Percentiles rank a stretch among this genome's conserved stretches.
Conservation (phyloP, 2,113 vertebrate species). For the Sclerurus mexicanus region DNA sequence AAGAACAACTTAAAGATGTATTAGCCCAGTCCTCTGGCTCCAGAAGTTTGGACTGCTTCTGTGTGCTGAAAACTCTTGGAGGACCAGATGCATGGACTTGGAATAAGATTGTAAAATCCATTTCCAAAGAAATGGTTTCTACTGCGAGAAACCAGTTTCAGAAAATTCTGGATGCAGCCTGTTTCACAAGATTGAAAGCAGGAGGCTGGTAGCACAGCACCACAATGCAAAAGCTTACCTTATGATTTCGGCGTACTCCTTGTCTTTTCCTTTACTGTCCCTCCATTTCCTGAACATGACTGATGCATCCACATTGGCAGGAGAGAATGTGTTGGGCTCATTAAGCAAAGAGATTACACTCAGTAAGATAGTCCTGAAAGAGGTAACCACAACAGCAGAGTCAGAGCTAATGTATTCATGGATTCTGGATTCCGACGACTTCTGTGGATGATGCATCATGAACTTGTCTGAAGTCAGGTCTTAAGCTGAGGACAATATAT, state of each 20-base stretch:
- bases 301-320: constrained; percentile 94
- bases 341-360: constrained; percentile 98
- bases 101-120: not conserved
- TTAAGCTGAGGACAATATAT: not conserved
- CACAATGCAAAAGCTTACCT: constrained; percentile 72
- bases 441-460: not conserved
- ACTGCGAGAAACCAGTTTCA: not conserved
- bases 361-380: constrained; percentile 89
- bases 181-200: not conserved
- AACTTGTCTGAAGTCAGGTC: not conserved
- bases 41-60: not conserved
- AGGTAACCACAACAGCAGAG: constrained; percentile 8
- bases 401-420: rapidly evolving
- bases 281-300: constrained; percentile 99
- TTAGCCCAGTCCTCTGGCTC: not conserved
- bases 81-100: not conserved
- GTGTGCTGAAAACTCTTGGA: not conserved
- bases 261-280: constrained; percentile 99
- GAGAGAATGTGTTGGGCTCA: constrained; percentile 98
- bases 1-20: not conserved
- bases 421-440: not conserved
- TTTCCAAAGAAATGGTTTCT: not conserved
- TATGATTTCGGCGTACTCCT: constrained; percentile 97
- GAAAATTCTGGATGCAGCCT: not conserved
- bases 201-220: not conserved